Conservation (phyloP, 2,113 vertebrate species). For the Rhipidura dahli region DNA sequence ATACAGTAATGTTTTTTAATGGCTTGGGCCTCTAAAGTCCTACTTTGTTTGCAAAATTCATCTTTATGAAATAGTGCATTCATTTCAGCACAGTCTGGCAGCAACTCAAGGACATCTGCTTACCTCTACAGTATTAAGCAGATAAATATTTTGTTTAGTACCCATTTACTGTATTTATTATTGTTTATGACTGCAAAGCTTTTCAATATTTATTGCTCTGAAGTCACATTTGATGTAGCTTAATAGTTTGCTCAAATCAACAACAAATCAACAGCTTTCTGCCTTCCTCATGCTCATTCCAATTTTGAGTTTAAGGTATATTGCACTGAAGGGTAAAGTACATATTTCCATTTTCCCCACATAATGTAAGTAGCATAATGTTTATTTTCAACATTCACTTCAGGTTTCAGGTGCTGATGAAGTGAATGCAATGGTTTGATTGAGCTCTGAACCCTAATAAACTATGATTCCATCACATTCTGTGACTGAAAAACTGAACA, state of each 20-base stretch:
- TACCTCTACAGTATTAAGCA: conserved; percentile 47
- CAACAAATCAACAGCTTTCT: conserved; percentile 5
- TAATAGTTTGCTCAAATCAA: conserved; percentile 34
- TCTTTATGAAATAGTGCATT: conserved; percentile 47
- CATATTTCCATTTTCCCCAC: neutral
- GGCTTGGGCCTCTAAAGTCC: conserved; percentile 1
- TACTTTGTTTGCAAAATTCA: conserved; percentile 35
- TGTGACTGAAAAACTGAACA: neutral
- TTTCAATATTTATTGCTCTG: conserved; percentile 29
- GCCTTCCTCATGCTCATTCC: neutral
- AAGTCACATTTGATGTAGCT: conserved; percentile 32
- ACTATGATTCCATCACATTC: neutral
- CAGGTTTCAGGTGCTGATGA: neutral
- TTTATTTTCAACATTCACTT: neutral
- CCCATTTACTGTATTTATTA: conserved; percentile 27
- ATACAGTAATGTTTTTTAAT: conserved; percentile 44
- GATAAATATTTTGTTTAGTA: conserved; percentile 52
- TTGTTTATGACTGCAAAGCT: neutral
- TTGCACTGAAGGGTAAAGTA: neutral
- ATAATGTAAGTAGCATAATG: neutral
- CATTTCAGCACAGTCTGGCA: conserved; percentile 23
- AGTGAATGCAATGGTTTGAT: neutral
- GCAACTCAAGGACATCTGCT: conserved; percentile 49
- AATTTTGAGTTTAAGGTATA: neutral
- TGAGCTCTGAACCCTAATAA: neutral